These are phyloP conservation scores for Labia minor DNA, from an alignment of 2,888 invertebrate genomes.

Conservation along the genomic window DNA sequence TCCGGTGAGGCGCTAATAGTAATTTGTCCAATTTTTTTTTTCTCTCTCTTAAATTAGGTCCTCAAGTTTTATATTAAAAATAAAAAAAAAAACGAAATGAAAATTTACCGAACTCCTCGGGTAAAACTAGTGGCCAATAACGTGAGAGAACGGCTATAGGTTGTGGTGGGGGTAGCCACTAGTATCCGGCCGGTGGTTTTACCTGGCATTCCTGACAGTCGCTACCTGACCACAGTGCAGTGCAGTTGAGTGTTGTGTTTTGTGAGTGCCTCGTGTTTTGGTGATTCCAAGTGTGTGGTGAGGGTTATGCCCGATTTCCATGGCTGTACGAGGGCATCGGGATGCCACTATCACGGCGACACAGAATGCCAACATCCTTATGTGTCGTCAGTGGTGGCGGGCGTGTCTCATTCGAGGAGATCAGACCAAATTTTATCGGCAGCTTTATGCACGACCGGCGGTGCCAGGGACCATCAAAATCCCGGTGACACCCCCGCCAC, in stretches of 20 bases:
- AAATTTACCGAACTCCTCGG: not conserved
- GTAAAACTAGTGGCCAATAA: not conserved
- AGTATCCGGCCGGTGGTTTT: not conserved
- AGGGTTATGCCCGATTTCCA: not conserved
- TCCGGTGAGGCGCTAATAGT: not conserved
- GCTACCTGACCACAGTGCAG: not conserved
- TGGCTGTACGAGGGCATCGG: not conserved
- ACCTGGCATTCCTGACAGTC: not conserved
- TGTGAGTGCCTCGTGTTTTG: not conserved
- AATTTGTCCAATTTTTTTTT: not conserved
- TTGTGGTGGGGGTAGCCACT: not conserved
- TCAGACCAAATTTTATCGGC: constrained; percentile 73
- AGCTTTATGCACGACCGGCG: constrained; percentile 51
- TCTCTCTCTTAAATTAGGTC: too few relatives aligned
- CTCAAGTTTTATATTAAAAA: too few relatives aligned
- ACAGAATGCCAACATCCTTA: constrained; percentile 56
- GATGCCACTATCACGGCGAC: not conserved
- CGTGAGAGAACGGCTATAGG: not conserved
- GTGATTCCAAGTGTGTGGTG: not conserved
- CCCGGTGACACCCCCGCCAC: not conserved
- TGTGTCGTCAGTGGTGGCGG: constrained; percentile 84
- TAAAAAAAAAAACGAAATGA: not conserved
- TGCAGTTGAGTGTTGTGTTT: not conserved
- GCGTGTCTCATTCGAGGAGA: constrained; percentile 81
- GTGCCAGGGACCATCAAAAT: not conserved